Evolutionary conservation across 2,797 vertebrate genomes (phyloP), one percentile per base, ranked within the genome.

Genomic region (Melanotaenia nigrans): DNA sequence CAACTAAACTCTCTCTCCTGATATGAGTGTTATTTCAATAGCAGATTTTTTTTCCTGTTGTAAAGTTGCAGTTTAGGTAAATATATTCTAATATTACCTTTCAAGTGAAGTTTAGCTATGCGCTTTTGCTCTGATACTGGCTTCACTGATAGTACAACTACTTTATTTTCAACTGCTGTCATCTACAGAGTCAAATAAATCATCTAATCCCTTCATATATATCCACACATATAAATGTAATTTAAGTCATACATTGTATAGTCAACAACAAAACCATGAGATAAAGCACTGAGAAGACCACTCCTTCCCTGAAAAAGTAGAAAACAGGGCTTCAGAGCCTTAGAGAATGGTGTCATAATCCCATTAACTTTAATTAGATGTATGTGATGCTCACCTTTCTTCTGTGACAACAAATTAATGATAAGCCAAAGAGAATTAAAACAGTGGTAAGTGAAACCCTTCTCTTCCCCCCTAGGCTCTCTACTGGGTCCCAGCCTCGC

Each of bases 331-430:
- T 73, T 78, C 60, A 66, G 71, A 75, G 65, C 72, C 74, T 69
- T 36, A 24, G 69, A 80, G 75, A 77, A 80, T 30, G 60, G 79
- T 61, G 81, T 82, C 85, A 87, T 89, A 87, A 89, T 83, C 85
- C 77, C 65, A 83, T 91, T 86, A 86, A 85, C 82, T 87, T 88
- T 86, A 92, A 91, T 90, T 78, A 87, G 71, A 91, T 87, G 71
- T 86, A 88, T 85, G 79, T 77, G 73, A 88, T 69, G 59, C 81
- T 87, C 81, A 91, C 84, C 87, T 90, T 86, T 89, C 77, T 83
- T 89, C 77, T 85, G 68, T 86, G 83, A 89, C 87, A 87, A 85
- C 89, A 90, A 87, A 90, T 89, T 87, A 89, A 90, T 85, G 84
- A 89, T 83, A 79, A 87, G 82, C 76, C 61, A 85, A 84, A 87